A percentile compares a stretch with the other conserved stretches of the same genome.
Conservation (phyloP, 2,113 vertebrate genomes). For the Hipposideros armiger region DNA sequence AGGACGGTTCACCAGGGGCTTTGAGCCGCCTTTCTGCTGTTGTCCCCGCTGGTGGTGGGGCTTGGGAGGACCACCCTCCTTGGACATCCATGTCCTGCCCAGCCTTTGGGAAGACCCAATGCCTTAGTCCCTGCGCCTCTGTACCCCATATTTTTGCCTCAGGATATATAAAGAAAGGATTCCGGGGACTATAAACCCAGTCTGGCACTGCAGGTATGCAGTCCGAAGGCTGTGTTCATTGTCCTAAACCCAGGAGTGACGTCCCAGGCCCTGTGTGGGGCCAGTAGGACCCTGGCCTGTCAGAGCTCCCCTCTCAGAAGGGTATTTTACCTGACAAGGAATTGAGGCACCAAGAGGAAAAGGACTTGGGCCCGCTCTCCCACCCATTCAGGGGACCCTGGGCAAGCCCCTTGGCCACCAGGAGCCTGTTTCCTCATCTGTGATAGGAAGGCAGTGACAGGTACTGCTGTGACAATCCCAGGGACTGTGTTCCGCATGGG, state of each 20-base stretch:
- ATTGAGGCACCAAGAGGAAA: neutral
- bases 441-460: neutral
- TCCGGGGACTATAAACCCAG: neutral
- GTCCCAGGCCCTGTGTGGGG: neutral
- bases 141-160: neutral
- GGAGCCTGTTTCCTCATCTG: neutral
- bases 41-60: neutral
- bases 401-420: neutral
- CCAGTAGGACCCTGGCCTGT: neutral
- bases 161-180: neutral
- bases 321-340: neutral
- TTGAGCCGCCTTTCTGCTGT: neutral
- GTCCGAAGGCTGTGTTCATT: neutral
- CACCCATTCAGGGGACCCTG: neutral
- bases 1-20: neutral
- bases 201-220: rapidly evolving
- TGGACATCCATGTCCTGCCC: neutral
- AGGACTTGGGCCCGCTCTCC: neutral
- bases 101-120: neutral
- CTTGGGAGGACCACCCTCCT: neutral
- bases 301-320: neutral
- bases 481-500: rapidly evolving
- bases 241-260: neutral
- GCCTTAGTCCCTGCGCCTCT: neutral
- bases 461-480: too few relatives aligned